A percentile compares a stretch with the other conserved stretches of the same genome.
These are phyloP conservation scores for Drepana arcuata DNA, from an alignment of 1,140 invertebrate species.

Conservation along the genomic window DNA sequence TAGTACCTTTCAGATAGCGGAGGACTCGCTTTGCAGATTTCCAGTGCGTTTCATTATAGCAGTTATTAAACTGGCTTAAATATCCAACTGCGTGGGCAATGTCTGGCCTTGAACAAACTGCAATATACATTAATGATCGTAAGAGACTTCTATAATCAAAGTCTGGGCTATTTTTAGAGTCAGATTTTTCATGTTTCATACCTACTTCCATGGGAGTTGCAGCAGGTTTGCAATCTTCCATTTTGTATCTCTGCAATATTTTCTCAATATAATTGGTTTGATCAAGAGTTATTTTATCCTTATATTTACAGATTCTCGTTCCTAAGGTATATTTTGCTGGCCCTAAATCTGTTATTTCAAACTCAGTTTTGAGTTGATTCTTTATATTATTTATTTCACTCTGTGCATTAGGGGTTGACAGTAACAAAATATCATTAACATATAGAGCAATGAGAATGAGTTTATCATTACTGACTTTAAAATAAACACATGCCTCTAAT, in stretches of 20 bases:
- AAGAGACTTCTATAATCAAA: neutral
- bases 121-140: neutral
- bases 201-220: neutral
- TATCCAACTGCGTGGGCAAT: conserved; percentile 1
- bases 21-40: conserved; percentile 1
- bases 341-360: neutral
- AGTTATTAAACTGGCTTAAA: conserved; percentile 3
- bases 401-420: neutral
- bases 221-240: conserved; percentile 1
- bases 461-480: neutral
- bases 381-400: neutral
- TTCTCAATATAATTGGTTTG: conserved; percentile 1
- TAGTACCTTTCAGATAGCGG: conserved; percentile 4
- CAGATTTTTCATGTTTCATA: neutral
- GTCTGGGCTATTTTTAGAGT: neutral
- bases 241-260: conserved; percentile 1
- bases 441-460: neutral
- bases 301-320: neutral
- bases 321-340: neutral
- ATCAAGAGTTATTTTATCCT: conserved; percentile 2
- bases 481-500: conserved; percentile 2
- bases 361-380: neutral
- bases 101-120: neutral
- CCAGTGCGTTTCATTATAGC: neutral
- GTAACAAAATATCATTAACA: conserved; percentile 2